These are phyloP conservation scores for Candoia aspera DNA, from an alignment of 2,113 vertebrate genomes.

Conservation along the genomic window DNA sequence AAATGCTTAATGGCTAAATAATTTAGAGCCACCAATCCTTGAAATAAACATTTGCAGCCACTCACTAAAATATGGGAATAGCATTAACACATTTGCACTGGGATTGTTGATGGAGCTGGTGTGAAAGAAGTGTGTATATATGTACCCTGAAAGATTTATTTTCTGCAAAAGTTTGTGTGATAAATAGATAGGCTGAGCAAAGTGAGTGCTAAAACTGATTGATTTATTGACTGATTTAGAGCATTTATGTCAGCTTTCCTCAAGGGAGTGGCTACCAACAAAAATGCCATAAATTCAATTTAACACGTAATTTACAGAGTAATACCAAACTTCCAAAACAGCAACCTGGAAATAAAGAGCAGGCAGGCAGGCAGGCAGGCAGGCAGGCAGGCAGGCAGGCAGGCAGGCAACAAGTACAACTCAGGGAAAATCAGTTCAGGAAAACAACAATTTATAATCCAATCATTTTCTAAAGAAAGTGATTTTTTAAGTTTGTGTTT, in stretches of 20 bases:
- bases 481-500: background rate
- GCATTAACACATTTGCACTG: background rate
- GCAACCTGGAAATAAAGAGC: background rate
- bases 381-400: background rate
- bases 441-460: background rate
- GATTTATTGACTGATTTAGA: background rate
- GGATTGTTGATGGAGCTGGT: background rate
- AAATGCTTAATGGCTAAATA: slow-evolving; percentile 15
- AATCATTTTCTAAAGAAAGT: background rate
- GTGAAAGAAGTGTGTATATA: background rate
- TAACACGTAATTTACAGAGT: background rate
- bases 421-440: background rate
- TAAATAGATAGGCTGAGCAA: background rate
- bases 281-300: background rate
- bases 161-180: background rate
- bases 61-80: background rate
- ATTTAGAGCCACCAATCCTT: background rate
- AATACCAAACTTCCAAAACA: background rate
- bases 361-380: background rate
- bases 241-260: background rate
- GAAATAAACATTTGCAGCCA: background rate
- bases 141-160: background rate
- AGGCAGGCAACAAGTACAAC: too few species aligned
- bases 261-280: background rate
- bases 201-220: background rate